Evolutionary conservation across 1,140 invertebrate genomes (phyloP).

Genomic region (Pachyrhynchus sulphureomaculatus): DNA sequence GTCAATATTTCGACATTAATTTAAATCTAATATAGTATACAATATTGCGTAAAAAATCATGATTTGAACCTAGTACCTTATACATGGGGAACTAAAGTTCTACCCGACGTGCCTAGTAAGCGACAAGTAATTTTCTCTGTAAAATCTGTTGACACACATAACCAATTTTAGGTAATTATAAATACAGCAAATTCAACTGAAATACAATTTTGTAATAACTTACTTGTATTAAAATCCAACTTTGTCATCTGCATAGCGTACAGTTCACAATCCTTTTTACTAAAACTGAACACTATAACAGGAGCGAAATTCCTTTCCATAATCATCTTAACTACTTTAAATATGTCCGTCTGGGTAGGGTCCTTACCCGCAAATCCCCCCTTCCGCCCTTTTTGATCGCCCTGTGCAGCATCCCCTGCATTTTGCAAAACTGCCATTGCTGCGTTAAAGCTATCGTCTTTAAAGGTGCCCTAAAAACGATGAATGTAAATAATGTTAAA

Average conservation of each 20-base stretch:
- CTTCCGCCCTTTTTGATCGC: slow-evolving; percentile 72
- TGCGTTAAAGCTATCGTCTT: slow-evolving; percentile 95
- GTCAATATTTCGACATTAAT: too few relatives aligned
- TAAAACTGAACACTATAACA: slow-evolving; percentile 98
- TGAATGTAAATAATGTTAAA: not conserved
- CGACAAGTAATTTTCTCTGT: too few relatives aligned
- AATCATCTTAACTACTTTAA: slow-evolving; percentile 98
- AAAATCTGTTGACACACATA: too few relatives aligned
- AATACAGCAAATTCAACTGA: too few relatives aligned
- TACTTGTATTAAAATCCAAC: slow-evolving; percentile 92
- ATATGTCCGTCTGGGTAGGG: slow-evolving; percentile 80
- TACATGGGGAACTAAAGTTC: too few relatives aligned
- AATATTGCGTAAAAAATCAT: too few relatives aligned
- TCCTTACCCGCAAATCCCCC: slow-evolving; percentile 65
- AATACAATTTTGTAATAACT: too few relatives aligned
- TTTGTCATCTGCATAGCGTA: slow-evolving; percentile 97
- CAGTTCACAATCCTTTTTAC: slow-evolving; percentile 96
- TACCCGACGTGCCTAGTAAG: too few relatives aligned
- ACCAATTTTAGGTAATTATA: too few relatives aligned
- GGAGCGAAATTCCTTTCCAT: slow-evolving; percentile 98
- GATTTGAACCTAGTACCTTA: too few relatives aligned
- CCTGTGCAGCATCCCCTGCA: slow-evolving; percentile 72
- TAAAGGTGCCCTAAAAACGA: slow-evolving; percentile 75
- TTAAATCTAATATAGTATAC: too few relatives aligned
- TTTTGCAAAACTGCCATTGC: slow-evolving; percentile 88